Conservation (phyloP, 1,140 invertebrate species). For the Neodiprion fabricii region DNA sequence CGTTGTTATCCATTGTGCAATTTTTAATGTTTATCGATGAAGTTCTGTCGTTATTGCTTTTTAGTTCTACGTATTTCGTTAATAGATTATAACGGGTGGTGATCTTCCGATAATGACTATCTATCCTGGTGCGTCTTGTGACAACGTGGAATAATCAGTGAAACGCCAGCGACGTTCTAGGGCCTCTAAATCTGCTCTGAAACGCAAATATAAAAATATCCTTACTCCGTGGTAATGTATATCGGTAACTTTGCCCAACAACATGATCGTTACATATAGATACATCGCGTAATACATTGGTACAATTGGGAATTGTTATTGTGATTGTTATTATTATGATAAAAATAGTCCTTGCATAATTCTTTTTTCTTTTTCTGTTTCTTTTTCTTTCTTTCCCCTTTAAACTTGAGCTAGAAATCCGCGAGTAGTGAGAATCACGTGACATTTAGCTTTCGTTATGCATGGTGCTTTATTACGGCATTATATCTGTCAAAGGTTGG, state of each 20-base stretch:
- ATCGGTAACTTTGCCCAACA: slow-evolving; percentile 27
- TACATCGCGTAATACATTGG: not conserved
- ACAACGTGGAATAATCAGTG: slow-evolving; percentile 27
- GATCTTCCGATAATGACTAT: slow-evolving; percentile 1
- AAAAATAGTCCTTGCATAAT: too few species aligned
- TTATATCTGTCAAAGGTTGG: too few species aligned
- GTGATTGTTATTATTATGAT: not conserved
- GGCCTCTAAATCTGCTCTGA: slow-evolving; percentile 37
- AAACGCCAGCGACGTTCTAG: slow-evolving; percentile 24
- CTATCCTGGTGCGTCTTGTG: slow-evolving; percentile 25
- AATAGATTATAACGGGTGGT: not conserved
- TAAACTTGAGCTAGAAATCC: too few species aligned
- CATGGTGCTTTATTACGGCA: too few species aligned
- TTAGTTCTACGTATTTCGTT: not conserved
- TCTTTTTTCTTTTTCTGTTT: not conserved
- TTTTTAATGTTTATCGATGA: not conserved
- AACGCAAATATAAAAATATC: slow-evolving; percentile 38
- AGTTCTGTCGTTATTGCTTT: not conserved
- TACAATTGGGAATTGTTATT: not conserved
- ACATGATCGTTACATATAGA: slow-evolving; percentile 11
- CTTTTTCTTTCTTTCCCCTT: too few species aligned
- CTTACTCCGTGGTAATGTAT: slow-evolving; percentile 30
- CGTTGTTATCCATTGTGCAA: slow-evolving; percentile 50
- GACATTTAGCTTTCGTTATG: too few species aligned
- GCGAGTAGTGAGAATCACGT: too few species aligned